Evolutionary conservation across 2,113 vertebrate genomes (phyloP).

Genomic region (Capreolus pygargus): DNA sequence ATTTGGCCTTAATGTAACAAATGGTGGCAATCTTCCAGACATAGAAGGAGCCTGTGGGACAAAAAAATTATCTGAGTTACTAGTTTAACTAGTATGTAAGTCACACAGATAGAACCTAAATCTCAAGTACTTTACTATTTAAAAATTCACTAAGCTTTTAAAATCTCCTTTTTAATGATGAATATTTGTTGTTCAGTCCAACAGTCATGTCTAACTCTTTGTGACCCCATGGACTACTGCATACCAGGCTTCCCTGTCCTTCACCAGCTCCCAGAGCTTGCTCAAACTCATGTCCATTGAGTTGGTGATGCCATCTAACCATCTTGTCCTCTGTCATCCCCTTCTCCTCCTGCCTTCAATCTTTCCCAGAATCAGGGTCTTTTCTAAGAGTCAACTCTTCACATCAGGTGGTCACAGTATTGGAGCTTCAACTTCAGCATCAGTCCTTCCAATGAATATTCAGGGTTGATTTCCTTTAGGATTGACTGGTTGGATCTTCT

Average conservation of each 20-base stretch:
- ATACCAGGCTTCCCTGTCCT: neutral
- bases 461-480: neutral
- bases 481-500: neutral
- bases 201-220: neutral
- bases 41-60: neutral
- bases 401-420: neutral
- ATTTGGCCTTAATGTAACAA: neutral
- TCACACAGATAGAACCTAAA: neutral
- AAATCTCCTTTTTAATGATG: neutral
- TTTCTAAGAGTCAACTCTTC: neutral
- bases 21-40: neutral
- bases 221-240: neutral
- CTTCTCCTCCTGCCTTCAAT: neutral
- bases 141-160: conserved; percentile 26
- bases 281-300: neutral
- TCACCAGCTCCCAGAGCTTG: neutral
- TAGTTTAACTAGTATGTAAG: neutral
- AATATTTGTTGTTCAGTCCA: neutral
- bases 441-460: neutral
- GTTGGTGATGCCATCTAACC: neutral
- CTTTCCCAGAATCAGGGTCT: neutral
- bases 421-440: neutral
- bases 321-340: neutral
- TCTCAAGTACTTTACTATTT: conserved; percentile 21
- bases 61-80: neutral